Conservation (phyloP, 2,888 invertebrate species). For the Allacma fusca region DNA sequence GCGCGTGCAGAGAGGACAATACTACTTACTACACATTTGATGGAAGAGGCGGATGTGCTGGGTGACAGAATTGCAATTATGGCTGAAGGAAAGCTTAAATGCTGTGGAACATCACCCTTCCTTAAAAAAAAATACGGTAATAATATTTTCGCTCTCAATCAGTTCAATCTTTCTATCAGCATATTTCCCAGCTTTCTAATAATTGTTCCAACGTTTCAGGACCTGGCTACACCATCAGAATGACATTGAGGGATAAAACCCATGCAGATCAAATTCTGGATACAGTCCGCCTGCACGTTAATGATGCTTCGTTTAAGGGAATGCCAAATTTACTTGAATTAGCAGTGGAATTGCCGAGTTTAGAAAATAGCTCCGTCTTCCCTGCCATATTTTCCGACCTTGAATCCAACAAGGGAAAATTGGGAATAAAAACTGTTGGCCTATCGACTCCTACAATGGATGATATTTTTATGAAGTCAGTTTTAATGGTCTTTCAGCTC, state of each 20-base stretch:
- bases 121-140: neutral
- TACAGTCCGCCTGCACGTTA: neutral
- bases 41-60: conserved; percentile 22
- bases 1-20: neutral
- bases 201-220: neutral
- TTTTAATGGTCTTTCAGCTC: neutral
- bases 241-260: neutral
- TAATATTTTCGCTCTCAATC: no score
- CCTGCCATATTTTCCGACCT: neutral
- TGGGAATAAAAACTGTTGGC: neutral
- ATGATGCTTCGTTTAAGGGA: neutral
- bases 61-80: conserved; percentile 24
- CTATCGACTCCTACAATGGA: neutral
- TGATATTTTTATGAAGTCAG: conserved; percentile 1
- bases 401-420: neutral
- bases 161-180: no score
- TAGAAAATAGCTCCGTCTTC: neutral
- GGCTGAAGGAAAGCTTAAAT: neutral
- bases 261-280: neutral
- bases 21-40: neutral
- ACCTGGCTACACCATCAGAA: neutral
- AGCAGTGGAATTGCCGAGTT: neutral
- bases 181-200: no score
- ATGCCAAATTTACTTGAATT: neutral
- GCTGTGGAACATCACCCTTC: neutral